Base-by-base conservation (phyloP, 2,113 vertebrate species). In the Mellivora capensis region DNA sequence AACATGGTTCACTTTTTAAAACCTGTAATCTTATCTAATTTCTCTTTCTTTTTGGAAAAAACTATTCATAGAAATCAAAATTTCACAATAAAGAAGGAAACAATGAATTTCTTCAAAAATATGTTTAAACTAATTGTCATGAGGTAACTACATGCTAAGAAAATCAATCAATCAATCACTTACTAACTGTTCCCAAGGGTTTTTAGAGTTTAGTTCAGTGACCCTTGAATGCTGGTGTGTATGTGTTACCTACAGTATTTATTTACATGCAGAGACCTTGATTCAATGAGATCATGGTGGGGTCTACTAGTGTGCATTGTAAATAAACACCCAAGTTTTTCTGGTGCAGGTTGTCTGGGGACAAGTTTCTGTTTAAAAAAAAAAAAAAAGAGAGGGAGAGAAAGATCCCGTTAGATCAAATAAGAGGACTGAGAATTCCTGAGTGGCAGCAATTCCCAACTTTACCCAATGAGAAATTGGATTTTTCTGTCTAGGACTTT, bases 401-500 rank as follows among this genome's bases (percentile, higher is more conserved):
- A 47, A 42, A 77, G 39, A 82, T 67, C 39, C 84, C 34, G 27
- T 39, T 87, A 82, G 25, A 83, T 93, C 72, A 85, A 96, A 80
- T 90, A 94, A 67, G 12, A 44, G 42, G 21, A n/a, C 81, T 84
- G 69, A 84, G 37, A 95, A 93, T 91, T 95, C 69, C 42, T 71
- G 37, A 85, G 71, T 71, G 34, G 54, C 74, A 91, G 37, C 21
- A 89, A 90, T 93, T 93, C 61, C 62, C 42, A 83, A 83, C 37
- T 93, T 93, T 85, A 94, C 69, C 87, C 42, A 39, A 77, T 3
- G 31, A 29, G 49, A 94, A 84, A 97, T 90, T 85, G 62, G 49
- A 96, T 95, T 97, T 95, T 71, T 37, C 49, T 95, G 69, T 86
- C 37, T 81, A 52, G 27, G 64, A 69, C 20, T 95, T 96, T 95